Base-by-base conservation (phyloP, 2,113 vertebrate genomes). In the Oreochromis aureus region DNA sequence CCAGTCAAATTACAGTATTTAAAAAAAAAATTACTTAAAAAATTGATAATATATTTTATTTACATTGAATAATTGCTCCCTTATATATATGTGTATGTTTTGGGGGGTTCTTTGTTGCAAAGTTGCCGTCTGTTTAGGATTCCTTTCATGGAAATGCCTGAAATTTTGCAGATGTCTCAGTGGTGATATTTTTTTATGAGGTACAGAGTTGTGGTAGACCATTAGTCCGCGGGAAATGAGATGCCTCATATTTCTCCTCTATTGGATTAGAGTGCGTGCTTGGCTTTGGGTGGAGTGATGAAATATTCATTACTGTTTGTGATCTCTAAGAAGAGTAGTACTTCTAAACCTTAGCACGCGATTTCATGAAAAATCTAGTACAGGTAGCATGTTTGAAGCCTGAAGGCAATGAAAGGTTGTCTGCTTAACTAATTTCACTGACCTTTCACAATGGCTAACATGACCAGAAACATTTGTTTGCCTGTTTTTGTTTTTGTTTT, bases 291-390 rank as follows among this genome's bases (percentile, higher is more conserved):
- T 90, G 92, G 92, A 95, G 87, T 80, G 84, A 97, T 98, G 92
- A 98, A 98, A 98, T 97, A 97, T 97, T 97, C 96, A 98, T 97
- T 87, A 89, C 94, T 96, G 95, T 97, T 97, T 97, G 96, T 82
- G 87, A 95, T 97, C 95, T 98, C 94, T 93, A 93, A 96, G 95
- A 93, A 92, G 92, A 94, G 93, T 90, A 89, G 87, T 91, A 93
- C 93, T 96, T 91, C 94, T 91, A 96, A 96, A 96, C 90, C 95
- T 97, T 97, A 4, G 71, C 95, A 95, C 82, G 92, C 94, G 96
- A 94, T 87, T 90, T 90, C 48, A 87, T 82, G 80, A 86, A 66
- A 91, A 93, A 88, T 66, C 86, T 95, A 93, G 91, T 95, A 76
- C 88, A 90, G 81, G 73, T 87, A 90, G 94, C 87, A 89, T 91